Percentiles rank a stretch among this genome's conserved stretches.
Evolutionary conservation across 2,888 invertebrate species (phyloP).

Genomic region (Nebria brevicollis): DNA sequence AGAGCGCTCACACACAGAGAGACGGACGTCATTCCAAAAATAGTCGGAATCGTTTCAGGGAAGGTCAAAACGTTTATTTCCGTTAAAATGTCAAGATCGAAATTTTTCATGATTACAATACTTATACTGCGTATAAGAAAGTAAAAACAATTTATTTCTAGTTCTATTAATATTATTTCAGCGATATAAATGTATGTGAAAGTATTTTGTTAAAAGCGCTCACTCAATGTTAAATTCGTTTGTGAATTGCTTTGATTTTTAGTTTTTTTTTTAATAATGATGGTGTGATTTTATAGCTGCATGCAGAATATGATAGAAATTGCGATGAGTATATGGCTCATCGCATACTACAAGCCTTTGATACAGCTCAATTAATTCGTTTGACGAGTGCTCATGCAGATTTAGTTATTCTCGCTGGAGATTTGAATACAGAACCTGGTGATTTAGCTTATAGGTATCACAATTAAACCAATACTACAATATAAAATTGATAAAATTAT

Average conservation of each 20-base stretch:
- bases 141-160: too few species aligned
- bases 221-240: too few species aligned
- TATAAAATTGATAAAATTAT: conserved; percentile 14
- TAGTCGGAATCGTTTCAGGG: too few species aligned
- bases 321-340: conserved; percentile 93
- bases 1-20: too few species aligned
- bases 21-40: too few species aligned
- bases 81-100: too few species aligned
- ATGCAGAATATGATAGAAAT: conserved; percentile 89
- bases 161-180: too few species aligned
- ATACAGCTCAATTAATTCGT: conserved; percentile 93
- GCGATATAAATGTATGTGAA: too few species aligned
- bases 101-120: too few species aligned
- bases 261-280: neutral
- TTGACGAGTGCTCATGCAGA: conserved; percentile 83
- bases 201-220: too few species aligned
- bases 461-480: conserved; percentile 4
- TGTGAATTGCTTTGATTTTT: neutral
- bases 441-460: conserved; percentile 79
- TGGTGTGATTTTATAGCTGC: conserved; percentile 70
- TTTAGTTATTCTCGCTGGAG: conserved; percentile 89
- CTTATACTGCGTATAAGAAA: too few species aligned
- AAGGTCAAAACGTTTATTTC: too few species aligned
- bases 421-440: conserved; percentile 90
- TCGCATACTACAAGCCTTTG: conserved; percentile 91